These are phyloP conservation scores for Bubo bubo DNA, from an alignment of 2,113 vertebrate species.

Conservation along the genomic window DNA sequence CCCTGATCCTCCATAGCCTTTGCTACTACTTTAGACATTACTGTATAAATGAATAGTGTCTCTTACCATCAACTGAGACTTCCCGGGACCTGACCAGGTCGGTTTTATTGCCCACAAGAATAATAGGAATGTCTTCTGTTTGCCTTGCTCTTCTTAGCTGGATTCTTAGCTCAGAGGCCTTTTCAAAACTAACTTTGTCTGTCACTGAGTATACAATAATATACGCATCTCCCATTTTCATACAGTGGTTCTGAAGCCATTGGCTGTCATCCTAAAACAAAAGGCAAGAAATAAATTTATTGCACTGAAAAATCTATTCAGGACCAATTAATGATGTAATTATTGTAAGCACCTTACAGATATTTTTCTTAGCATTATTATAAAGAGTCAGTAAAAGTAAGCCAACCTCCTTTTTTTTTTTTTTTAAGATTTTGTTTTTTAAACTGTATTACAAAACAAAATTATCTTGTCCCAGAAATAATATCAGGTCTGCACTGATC, in stretches of 20 bases:
- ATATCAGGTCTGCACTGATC: background rate
- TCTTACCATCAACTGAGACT: slow-evolving; percentile 95
- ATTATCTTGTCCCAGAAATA: background rate
- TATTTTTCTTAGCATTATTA: background rate
- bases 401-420: background rate
- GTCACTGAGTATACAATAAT: slow-evolving; percentile 98
- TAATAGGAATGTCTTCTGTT: slow-evolving; percentile 96
- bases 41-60: background rate
- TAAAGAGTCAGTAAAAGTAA: background rate
- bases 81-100: slow-evolving; percentile 96
- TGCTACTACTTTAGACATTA: background rate
- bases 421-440: background rate
- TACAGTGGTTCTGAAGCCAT: slow-evolving; percentile 95
- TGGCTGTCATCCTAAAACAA: slow-evolving; percentile 86
- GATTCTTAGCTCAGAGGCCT: slow-evolving; percentile 94
- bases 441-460: background rate
- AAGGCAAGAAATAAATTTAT: background rate
- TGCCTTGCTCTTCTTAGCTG: slow-evolving; percentile 93
- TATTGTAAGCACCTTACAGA: background rate
- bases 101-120: slow-evolving; percentile 98
- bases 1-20: background rate
- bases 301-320: background rate
- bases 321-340: background rate
- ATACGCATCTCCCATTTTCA: slow-evolving; percentile 97
- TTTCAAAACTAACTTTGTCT: slow-evolving; percentile 97